Percentiles rank a stretch among this genome's conserved stretches.
Conservation (phyloP, 2,888 invertebrate genomes). For the Geotrupes spiniger region DNA sequence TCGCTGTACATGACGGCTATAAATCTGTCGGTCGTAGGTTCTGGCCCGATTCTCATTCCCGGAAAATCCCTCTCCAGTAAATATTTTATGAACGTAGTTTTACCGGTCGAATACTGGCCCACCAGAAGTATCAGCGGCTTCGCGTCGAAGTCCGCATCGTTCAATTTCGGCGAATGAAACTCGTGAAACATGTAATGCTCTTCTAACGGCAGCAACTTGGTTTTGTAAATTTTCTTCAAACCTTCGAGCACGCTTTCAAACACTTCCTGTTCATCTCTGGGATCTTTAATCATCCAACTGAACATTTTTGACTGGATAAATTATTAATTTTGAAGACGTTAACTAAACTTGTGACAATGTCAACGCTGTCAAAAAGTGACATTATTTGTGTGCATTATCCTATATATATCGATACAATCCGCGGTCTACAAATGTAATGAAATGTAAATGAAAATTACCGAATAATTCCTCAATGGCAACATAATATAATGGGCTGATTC, state of each 20-base stretch:
- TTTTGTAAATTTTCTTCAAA: constrained; percentile 88
- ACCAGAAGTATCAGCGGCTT: constrained; percentile 97
- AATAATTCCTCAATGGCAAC: too few relatives aligned
- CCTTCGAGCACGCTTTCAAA: constrained; percentile 92
- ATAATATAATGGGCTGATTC: too few relatives aligned
- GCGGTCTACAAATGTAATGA: too few relatives aligned
- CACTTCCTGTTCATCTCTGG: constrained; percentile 61
- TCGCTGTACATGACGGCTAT: constrained; percentile 96
- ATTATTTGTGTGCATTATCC: too few relatives aligned
- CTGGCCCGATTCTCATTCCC: constrained; percentile 96
- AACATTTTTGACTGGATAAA: constrained; percentile 63
- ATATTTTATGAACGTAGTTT: constrained; percentile 93
- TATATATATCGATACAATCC: too few relatives aligned
- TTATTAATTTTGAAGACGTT: background rate
- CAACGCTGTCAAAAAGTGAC: background rate
- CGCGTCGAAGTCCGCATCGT: constrained; percentile 97
- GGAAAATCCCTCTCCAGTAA: constrained; percentile 92
- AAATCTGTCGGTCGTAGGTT: constrained; percentile 98
- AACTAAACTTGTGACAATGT: background rate
- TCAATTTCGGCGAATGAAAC: constrained; percentile 90
- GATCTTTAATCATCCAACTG: constrained; percentile 73
- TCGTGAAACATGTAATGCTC: constrained; percentile 90
- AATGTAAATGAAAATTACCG: too few relatives aligned
- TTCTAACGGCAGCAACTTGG: constrained; percentile 87
- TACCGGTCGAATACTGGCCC: constrained; percentile 97